Conservation (phyloP, 2,797 vertebrate species). For the Squalus acanthias region DNA sequence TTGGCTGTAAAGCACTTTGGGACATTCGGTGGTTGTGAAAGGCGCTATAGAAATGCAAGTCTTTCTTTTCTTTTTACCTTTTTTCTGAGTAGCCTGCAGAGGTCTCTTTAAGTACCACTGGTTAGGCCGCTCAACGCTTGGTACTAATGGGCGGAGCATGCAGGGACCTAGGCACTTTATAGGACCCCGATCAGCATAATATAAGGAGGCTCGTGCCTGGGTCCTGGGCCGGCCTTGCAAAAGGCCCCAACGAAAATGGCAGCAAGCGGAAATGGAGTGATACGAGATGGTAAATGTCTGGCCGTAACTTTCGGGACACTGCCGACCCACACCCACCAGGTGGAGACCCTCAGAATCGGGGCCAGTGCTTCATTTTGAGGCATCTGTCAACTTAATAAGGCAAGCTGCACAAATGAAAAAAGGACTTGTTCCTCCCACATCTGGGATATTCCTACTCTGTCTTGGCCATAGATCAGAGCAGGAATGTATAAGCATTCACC, state of each 20-base stretch:
- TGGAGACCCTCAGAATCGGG: not conserved
- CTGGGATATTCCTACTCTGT: not conserved
- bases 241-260: not conserved
- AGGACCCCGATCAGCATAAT: not conserved
- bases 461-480: not conserved
- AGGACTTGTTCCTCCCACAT: too few relatives aligned
- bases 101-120: not conserved
- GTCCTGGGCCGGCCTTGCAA: not conserved
- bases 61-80: not conserved
- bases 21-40: too few relatives aligned
- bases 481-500: not conserved
- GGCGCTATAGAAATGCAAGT: too few relatives aligned
- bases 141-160: not conserved
- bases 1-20: too few relatives aligned
- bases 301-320: not conserved
- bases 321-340: not conserved
- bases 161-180: not conserved
- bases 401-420: not conserved
- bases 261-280: not conserved
- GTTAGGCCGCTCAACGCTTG: not conserved
- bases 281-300: not conserved
- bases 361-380: not conserved
- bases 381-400: not conserved
- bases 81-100: not conserved
- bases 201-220: too few relatives aligned